A percentile compares a stretch with the other conserved stretches of the same genome.
Evolutionary conservation across 2,797 vertebrate genomes (phyloP).

Genomic region (Coranthus polyacanthus): DNA sequence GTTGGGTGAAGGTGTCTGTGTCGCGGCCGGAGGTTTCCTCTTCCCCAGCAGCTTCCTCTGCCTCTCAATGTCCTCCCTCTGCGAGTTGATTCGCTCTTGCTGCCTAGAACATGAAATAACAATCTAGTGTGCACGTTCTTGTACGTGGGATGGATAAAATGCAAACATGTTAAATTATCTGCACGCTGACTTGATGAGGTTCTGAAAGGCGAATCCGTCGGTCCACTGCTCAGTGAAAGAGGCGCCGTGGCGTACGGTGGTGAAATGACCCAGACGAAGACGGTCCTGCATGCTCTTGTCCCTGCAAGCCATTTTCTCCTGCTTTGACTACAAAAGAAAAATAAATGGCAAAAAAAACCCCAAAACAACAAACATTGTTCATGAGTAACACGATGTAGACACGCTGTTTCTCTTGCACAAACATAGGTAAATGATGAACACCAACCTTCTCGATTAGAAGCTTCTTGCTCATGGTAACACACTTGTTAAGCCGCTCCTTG

Average conservation of each 20-base stretch:
- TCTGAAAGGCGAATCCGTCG: slow-evolving; percentile 98
- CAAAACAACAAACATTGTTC: slow-evolving; percentile 10
- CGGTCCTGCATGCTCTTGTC: slow-evolving; percentile 99
- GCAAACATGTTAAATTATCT: neutral
- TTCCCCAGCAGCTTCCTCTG: slow-evolving; percentile 97
- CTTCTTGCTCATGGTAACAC: slow-evolving; percentile 99
- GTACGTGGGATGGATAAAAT: neutral
- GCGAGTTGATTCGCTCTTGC: slow-evolving; percentile 96
- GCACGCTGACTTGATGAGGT: slow-evolving; percentile 94
- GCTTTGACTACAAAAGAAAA: slow-evolving; percentile 89
- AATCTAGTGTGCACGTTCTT: slow-evolving; percentile 1
- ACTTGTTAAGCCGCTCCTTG: slow-evolving; percentile 98
- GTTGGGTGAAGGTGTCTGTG: slow-evolving; percentile 90
- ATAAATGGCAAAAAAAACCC: slow-evolving; percentile 2
- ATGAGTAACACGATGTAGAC: neutral
- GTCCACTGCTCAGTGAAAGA: slow-evolving; percentile 99
- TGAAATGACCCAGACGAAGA: slow-evolving; percentile 95
- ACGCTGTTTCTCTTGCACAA: neutral
- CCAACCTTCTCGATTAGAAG: slow-evolving; percentile 96
- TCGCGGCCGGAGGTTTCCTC: slow-evolving; percentile 94
- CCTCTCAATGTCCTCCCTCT: slow-evolving; percentile 97
- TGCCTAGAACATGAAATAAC: slow-evolving; percentile 83
- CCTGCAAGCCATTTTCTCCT: slow-evolving; percentile 96
- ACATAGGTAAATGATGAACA: slow-evolving; percentile 8
- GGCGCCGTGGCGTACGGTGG: slow-evolving; percentile 95